Evolutionary conservation across 1,140 invertebrate species (phyloP).

Genomic region (Diachasmimorpha longicaudata): DNA sequence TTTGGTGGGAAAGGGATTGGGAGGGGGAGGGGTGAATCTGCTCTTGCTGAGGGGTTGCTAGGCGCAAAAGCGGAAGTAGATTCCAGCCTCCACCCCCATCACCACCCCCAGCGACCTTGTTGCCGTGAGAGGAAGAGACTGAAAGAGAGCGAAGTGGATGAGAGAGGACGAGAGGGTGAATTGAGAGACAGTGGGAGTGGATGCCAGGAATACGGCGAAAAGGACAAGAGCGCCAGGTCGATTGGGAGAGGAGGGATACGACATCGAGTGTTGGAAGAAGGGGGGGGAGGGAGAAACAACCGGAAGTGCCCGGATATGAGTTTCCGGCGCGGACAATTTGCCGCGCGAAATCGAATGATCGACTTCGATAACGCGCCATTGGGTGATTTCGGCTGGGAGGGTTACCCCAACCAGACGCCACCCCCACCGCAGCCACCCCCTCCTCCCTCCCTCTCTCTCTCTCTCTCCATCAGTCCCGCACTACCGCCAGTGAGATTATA

Average conservation of each 20-base stretch:
- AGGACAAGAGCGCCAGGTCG: not conserved
- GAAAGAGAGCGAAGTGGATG: not conserved
- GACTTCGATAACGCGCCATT: conserved; percentile 52
- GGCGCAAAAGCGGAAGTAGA: conserved; percentile 8
- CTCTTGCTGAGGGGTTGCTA: not conserved
- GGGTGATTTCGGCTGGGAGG: conserved; percentile 16
- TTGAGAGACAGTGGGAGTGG: not conserved
- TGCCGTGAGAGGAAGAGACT: not conserved
- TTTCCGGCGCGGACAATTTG: conserved; percentile 64
- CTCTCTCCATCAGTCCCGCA: no score
- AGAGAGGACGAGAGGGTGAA: not conserved
- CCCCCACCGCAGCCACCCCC: not conserved
- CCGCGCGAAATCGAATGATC: conserved; percentile 61
- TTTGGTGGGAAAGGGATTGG: no score
- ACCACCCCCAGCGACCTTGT: conserved; percentile 30
- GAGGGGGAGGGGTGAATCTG: no score
- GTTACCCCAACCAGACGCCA: conserved; percentile 7
- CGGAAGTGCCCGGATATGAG: conserved; percentile 64
- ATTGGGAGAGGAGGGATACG: not conserved
- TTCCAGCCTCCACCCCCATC: conserved; percentile 28
- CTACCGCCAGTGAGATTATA: not conserved
- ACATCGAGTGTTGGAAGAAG: not conserved
- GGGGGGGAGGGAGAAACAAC: conserved; percentile 39
- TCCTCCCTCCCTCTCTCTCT: no score
- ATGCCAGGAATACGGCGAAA: not conserved